Conservation (phyloP, 2,888 invertebrate species). For the Clunio marinus region DNA sequence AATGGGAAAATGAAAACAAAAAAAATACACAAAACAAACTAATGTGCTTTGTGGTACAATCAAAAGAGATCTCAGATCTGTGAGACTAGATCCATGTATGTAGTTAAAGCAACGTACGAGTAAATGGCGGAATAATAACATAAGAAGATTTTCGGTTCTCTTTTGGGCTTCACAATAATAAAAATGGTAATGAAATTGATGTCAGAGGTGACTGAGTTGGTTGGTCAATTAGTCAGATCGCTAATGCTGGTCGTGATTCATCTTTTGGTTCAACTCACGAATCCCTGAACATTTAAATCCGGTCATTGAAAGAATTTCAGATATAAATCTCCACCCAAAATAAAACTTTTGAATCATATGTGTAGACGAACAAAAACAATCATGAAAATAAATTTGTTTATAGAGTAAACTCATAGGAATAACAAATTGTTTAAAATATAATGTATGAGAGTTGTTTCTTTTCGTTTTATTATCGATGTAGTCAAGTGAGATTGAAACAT, state of each 20-base stretch:
- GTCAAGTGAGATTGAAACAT: conserved; percentile 1
- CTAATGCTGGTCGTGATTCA: background rate
- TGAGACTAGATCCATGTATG: no score
- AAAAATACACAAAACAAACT: background rate
- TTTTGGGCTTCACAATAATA: background rate
- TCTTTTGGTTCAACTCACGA: background rate
- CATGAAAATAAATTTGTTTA: conserved; percentile 6
- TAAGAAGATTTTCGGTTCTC: background rate
- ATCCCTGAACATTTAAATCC: background rate
- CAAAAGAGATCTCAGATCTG: background rate
- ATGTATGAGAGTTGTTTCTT: background rate
- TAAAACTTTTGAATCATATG: background rate
- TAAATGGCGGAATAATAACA: background rate
- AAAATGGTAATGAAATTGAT: conserved; percentile 26
- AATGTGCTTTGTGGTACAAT: conserved; percentile 1
- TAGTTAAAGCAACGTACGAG: background rate
- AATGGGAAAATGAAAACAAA: background rate
- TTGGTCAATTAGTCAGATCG: background rate
- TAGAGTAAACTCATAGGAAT: background rate
- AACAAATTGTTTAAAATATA: conserved; percentile 6
- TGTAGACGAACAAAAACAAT: background rate
- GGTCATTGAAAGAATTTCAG: background rate
- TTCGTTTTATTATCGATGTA: no score
- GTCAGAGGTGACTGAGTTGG: conserved; percentile 26
- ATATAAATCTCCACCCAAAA: background rate